These are phyloP conservation scores for Callospermophilus lateralis DNA, from an alignment of 2,113 vertebrate genomes.

Conservation along the genomic window DNA sequence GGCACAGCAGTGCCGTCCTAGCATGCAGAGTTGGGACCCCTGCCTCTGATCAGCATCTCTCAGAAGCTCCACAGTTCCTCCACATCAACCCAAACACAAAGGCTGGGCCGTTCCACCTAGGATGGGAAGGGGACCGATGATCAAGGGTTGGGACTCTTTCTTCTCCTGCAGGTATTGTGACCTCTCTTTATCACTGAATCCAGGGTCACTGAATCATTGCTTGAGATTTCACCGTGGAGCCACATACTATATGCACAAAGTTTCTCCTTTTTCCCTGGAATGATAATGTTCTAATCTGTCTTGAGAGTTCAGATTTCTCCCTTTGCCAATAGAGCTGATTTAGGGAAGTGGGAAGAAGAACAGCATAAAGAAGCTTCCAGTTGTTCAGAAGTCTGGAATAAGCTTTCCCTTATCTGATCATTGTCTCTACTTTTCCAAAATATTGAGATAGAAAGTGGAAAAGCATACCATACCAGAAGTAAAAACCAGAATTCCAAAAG, in stretches of 20 bases:
- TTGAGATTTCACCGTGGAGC: background rate
- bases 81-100: background rate
- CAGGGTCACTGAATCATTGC: background rate
- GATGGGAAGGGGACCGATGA: fast-evolving
- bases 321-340: background rate
- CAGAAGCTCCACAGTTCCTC: background rate
- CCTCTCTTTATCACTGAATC: background rate
- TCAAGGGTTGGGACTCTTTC: background rate
- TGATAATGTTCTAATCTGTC: background rate
- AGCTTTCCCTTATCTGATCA: background rate
- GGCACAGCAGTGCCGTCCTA: too few relatives aligned
- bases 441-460: background rate
- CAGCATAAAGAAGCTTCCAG: background rate
- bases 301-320: background rate
- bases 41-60: background rate
- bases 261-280: background rate
- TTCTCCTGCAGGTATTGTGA: background rate
- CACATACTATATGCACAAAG: too few relatives aligned
- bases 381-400: background rate
- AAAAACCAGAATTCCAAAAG: background rate
- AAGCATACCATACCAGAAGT: background rate
- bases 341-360: background rate
- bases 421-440: background rate
- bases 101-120: background rate
- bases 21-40: background rate